A percentile compares a stretch with the other conserved stretches of the same genome.
phyloP scores from a whole-genome alignment of 2,888 invertebrate species.

The Eupsilia transversa region DNA sequence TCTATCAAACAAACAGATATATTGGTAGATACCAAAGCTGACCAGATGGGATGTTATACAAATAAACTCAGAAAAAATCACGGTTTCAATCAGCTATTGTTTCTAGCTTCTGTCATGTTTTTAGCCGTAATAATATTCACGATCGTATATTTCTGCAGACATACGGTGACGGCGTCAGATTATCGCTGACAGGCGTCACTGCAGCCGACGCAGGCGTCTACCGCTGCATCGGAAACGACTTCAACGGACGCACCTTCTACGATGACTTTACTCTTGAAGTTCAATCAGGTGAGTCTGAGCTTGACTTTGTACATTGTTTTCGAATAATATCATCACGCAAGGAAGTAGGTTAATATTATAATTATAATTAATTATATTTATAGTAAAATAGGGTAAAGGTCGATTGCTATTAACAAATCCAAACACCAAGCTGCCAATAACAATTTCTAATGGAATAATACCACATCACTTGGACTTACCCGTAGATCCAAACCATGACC shows the following conservation, averaged over 20 bases:
- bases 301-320: neutral
- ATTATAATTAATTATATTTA: no score
- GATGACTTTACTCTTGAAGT: conserved; percentile 88
- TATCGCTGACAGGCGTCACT: conserved; percentile 92
- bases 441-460: neutral
- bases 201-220: conserved; percentile 94
- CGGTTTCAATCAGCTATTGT: neutral
- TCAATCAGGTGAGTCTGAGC: conserved; percentile 74
- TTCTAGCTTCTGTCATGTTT: neutral
- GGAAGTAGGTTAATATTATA: neutral
- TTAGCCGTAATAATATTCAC: neutral
- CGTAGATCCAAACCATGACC: neutral
- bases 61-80: neutral
- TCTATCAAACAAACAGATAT: neutral
- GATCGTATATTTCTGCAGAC: conserved; percentile 66
- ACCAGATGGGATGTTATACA: neutral
- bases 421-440: neutral
- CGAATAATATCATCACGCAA: neutral
- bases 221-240: conserved; percentile 89
- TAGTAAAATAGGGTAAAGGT: neutral
- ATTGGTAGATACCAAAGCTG: neutral
- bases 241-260: conserved; percentile 87
- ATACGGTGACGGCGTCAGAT: conserved; percentile 91
- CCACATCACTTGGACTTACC: neutral
- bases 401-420: neutral